Evolutionary conservation across 2,113 vertebrate genomes (phyloP).

Genomic region (Microcebus murinus): DNA sequence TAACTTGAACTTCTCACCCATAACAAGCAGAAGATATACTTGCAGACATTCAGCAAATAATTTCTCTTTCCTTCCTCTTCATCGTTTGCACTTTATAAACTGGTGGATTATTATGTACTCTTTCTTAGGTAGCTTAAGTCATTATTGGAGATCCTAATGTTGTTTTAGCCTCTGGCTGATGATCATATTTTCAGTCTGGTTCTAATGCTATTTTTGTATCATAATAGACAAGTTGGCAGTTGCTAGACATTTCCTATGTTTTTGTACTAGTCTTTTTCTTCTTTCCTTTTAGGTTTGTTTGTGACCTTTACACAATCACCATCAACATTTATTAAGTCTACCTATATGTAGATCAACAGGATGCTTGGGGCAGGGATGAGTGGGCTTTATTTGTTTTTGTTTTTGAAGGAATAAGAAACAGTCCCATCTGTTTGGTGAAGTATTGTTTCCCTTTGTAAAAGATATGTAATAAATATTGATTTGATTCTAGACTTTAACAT

Average conservation of each 20-base stretch:
- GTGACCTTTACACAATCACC: neutral
- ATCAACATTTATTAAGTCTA: neutral
- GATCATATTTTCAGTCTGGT: neutral
- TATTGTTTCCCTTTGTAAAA: conserved; percentile 12
- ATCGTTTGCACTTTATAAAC: neutral
- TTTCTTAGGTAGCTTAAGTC: neutral
- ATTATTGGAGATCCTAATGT: neutral
- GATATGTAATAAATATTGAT: neutral
- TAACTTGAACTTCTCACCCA: conserved; percentile 75
- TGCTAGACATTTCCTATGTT: neutral
- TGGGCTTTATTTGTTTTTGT: neutral
- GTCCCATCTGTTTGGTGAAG: neutral
- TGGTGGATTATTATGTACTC: neutral
- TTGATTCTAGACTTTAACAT: conserved; percentile 27
- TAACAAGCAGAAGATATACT: conserved; percentile 34
- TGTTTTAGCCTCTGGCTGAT: neutral
- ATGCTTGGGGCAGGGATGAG: neutral
- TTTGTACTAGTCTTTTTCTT: neutral
- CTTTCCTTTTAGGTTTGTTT: conserved; percentile 7
- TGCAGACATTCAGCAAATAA: neutral
- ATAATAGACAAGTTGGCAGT: neutral
- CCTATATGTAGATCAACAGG: neutral
- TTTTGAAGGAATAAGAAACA: neutral
- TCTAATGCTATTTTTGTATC: neutral
- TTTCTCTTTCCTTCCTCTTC: neutral